phyloP scores from a whole-genome alignment of 2,797 vertebrate species.

The Sebastes umbrosus region DNA sequence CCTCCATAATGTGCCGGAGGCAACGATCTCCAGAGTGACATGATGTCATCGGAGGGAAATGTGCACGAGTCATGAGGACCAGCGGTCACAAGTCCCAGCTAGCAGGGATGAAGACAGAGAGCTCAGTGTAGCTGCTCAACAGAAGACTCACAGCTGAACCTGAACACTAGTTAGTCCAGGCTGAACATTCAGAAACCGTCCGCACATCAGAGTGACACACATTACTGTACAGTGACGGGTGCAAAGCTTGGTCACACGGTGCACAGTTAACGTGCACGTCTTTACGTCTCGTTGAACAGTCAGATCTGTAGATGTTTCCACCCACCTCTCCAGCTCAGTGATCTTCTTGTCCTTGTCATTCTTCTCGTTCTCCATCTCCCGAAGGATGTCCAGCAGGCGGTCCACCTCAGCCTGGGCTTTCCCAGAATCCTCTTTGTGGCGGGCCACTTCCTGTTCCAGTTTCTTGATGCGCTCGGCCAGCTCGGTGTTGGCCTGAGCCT shows the following conservation, averaged over 20 bases:
- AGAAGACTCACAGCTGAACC: background rate
- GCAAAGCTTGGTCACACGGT: background rate
- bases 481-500: constrained; percentile 92
- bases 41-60: background rate
- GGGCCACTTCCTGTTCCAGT: constrained; percentile 90
- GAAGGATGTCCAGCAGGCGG: constrained; percentile 94
- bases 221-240: background rate
- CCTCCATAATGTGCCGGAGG: background rate
- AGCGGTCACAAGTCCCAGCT: background rate
- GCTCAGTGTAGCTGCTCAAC: background rate
- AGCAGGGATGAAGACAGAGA: background rate
- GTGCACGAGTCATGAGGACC: background rate
- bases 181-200: background rate
- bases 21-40: constrained; percentile 2
- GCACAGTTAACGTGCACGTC: background rate
- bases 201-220: background rate
- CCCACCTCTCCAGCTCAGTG: constrained; percentile 94
- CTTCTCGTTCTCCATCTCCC: constrained; percentile 99
- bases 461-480: constrained; percentile 88
- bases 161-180: background rate
- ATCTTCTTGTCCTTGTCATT: constrained; percentile 99
- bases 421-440: constrained; percentile 89
- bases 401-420: constrained; percentile 98
- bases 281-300: background rate
- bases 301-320: background rate